phyloP scores from a whole-genome alignment of 1,140 invertebrate genomes.

The Heliconius melpomene region DNA sequence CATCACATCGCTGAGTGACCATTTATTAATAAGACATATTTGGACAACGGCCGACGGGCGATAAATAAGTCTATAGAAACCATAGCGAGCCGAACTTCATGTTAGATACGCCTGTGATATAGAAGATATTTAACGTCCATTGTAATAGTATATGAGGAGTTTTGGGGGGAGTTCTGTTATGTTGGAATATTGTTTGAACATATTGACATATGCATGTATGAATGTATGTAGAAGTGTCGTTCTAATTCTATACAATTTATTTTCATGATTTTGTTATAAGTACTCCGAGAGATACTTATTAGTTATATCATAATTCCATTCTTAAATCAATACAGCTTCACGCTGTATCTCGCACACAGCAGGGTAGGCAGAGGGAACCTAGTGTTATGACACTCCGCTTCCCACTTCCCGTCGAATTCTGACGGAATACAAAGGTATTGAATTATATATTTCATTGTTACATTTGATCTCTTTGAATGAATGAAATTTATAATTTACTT shows the following conservation, averaged over 20 bases:
- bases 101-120: constrained; percentile 45
- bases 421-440: no score
- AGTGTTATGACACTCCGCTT: no score
- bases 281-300: no score
- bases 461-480: no score
- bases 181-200: constrained; percentile 25
- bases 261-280: not conserved
- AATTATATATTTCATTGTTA: no score
- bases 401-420: no score
- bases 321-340: no score
- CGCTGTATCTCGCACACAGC: no score
- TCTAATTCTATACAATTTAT: not conserved
- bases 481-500: no score
- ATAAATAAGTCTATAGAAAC: constrained; percentile 65
- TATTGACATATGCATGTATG: not conserved
- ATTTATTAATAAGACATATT: constrained; percentile 75
- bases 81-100: constrained; percentile 38
- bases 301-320: no score
- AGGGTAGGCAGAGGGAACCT: no score
- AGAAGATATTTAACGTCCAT: constrained; percentile 43
- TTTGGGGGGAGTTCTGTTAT: constrained; percentile 21
- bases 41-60: constrained; percentile 61
- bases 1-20: constrained; percentile 47
- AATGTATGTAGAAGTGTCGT: not conserved
- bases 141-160: constrained; percentile 37